Evolutionary conservation across 2,888 invertebrate genomes (phyloP).

Genomic region (Clitarchus hookeri): DNA sequence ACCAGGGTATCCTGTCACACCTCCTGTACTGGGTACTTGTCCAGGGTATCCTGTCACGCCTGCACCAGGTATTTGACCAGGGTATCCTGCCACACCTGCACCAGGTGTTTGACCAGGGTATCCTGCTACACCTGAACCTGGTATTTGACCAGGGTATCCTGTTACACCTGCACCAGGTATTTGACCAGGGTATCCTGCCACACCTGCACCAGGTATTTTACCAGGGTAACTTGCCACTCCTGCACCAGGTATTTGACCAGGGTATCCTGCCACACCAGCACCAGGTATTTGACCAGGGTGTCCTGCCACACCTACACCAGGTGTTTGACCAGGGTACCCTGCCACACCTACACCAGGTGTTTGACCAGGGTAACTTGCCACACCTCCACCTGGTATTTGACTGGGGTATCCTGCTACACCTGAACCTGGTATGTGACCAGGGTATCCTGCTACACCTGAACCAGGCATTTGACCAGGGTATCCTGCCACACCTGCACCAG

Average conservation of each 20-base stretch:
- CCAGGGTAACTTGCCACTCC: constrained; percentile 17
- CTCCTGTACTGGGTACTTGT: constrained; percentile 24
- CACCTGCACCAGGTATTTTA: constrained; percentile 26
- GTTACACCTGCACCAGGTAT: constrained; percentile 29
- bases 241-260: neutral
- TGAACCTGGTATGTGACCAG: constrained; percentile 30
- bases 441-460: constrained; percentile 3
- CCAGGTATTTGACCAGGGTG: neutral
- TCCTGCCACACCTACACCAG: neutral
- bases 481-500: constrained; percentile 21
- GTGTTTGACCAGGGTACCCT: constrained; percentile 19
- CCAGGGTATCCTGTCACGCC: constrained; percentile 30
- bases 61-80: constrained; percentile 24
- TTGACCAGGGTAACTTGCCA: constrained; percentile 11
- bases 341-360: constrained; percentile 26
- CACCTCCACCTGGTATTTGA: neutral
- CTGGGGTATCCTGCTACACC: neutral
- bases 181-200: constrained; percentile 26
- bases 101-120: constrained; percentile 33
- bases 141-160: constrained; percentile 31
- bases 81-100: constrained; percentile 15
- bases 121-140: constrained; percentile 29
- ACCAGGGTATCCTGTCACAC: constrained; percentile 27
- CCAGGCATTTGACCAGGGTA: constrained; percentile 24
- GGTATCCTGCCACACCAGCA: constrained; percentile 18